Conservation (phyloP, 1,140 invertebrate species). For the Galendromus occidentalis region DNA sequence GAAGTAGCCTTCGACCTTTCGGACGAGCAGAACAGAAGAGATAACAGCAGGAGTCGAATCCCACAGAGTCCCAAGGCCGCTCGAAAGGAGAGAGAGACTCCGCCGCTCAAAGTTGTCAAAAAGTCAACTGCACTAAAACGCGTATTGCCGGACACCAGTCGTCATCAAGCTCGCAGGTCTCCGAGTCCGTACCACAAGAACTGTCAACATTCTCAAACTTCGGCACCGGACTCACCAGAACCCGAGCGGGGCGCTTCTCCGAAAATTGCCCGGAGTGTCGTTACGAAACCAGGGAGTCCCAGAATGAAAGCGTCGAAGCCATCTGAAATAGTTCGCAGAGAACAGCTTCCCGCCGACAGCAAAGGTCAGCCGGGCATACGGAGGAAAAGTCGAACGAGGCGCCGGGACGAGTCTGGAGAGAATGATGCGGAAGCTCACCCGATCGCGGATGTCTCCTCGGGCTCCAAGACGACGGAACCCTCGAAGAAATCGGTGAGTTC, state of each 20-base stretch:
- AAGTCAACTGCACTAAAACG: not conserved
- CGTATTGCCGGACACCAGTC: not conserved
- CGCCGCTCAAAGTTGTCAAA: not conserved
- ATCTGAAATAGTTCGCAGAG: too few species aligned
- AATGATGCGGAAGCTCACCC: too few species aligned
- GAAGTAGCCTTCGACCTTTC: not conserved
- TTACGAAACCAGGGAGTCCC: too few species aligned
- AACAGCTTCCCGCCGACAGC: too few species aligned
- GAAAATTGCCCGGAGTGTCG: too few species aligned
- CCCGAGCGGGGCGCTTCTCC: not conserved
- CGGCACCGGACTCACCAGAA: not conserved
- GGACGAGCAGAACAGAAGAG: not conserved
- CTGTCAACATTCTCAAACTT: not conserved
- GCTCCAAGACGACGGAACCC: too few species aligned
- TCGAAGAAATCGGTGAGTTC: too few species aligned
- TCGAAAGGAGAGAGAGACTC: not conserved
- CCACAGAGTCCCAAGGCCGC: not conserved
- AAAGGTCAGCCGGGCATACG: too few species aligned
- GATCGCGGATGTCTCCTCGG: too few species aligned
- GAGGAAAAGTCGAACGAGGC: too few species aligned
- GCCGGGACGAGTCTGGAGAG: too few species aligned
- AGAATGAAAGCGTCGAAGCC: too few species aligned
- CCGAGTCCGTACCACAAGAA: slow-evolving; percentile 10
- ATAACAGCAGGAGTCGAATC: not conserved
- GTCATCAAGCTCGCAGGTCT: not conserved